These are phyloP conservation scores for Pristis pectinata DNA, from an alignment of 2,797 vertebrate species.

Conservation along the genomic window DNA sequence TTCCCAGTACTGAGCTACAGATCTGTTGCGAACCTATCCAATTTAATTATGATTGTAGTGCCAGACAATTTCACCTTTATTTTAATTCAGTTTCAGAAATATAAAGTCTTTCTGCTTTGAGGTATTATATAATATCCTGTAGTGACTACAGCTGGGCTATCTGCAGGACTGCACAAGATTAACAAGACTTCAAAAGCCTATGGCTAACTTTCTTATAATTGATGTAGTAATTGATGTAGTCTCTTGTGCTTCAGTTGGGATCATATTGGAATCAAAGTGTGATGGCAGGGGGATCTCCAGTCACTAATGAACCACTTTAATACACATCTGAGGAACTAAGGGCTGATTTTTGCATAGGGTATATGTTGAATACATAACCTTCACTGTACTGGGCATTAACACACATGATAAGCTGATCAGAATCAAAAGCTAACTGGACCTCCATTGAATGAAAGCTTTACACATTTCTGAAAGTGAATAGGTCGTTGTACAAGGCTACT, in stretches of 20 bases:
- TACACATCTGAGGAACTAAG: not conserved
- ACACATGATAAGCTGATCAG: not conserved
- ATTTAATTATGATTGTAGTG: too few species aligned
- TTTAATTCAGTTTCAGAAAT: not conserved
- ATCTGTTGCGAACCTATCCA: too few species aligned
- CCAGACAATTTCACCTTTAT: too few species aligned
- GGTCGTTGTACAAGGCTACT: not conserved
- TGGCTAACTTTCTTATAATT: not conserved
- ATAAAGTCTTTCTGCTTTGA: not conserved
- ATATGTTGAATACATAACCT: not conserved
- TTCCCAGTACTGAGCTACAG: too few species aligned
- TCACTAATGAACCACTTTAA: not conserved
- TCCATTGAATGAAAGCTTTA: not conserved
- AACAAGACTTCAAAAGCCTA: not conserved
- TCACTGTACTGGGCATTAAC: not conserved
- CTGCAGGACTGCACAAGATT: not conserved
- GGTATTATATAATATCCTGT: not conserved
- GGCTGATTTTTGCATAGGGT: not conserved
- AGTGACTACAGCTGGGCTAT: not conserved
- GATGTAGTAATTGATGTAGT: too few species aligned
- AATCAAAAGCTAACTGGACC: not conserved
- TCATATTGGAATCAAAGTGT: too few species aligned
- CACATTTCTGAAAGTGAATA: not conserved
- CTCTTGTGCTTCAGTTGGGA: not conserved
- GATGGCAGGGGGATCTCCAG: not conserved